Percentiles rank a stretch among this genome's conserved stretches.
These are phyloP conservation scores for Erebia epiphron DNA, from an alignment of 2,888 invertebrate genomes.

Conservation along the genomic window DNA sequence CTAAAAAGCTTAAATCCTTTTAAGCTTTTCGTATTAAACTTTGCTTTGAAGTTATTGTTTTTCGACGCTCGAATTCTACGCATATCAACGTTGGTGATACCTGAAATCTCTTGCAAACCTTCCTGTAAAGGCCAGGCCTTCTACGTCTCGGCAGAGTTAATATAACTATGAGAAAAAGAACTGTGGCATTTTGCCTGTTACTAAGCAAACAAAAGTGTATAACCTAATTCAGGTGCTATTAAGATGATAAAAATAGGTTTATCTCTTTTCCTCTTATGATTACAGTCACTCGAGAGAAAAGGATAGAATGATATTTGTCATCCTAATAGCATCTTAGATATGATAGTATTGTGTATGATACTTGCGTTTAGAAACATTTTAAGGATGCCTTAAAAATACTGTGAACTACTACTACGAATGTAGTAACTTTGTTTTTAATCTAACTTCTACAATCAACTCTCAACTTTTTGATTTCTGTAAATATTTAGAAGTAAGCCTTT, in stretches of 20 bases:
- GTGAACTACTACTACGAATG: background rate
- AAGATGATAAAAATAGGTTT: no score
- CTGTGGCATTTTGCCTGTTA: conserved; percentile 75
- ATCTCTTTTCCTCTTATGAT: no score
- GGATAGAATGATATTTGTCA: no score
- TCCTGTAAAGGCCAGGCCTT: background rate
- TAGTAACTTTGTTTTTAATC: background rate
- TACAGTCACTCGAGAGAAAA: no score
- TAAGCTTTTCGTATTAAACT: no score
- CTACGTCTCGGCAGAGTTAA: conserved; percentile 44
- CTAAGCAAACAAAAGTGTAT: conserved; percentile 41
- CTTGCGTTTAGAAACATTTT: conserved; percentile 32
- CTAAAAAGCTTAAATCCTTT: no score
- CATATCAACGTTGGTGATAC: no score
- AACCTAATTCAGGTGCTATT: no score
- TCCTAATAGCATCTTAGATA: conserved; percentile 14
- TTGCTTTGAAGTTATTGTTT: no score
- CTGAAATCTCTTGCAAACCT: no score
- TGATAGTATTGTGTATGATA: conserved; percentile 39
- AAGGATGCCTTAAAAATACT: conserved; percentile 6
- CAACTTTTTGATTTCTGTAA: background rate
- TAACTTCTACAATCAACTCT: background rate
- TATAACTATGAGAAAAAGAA: conserved; percentile 60
- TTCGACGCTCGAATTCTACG: no score
- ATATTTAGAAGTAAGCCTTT: background rate